Evolutionary conservation across 2,888 invertebrate genomes (phyloP).

Genomic region (Punctoribates punctum): DNA sequence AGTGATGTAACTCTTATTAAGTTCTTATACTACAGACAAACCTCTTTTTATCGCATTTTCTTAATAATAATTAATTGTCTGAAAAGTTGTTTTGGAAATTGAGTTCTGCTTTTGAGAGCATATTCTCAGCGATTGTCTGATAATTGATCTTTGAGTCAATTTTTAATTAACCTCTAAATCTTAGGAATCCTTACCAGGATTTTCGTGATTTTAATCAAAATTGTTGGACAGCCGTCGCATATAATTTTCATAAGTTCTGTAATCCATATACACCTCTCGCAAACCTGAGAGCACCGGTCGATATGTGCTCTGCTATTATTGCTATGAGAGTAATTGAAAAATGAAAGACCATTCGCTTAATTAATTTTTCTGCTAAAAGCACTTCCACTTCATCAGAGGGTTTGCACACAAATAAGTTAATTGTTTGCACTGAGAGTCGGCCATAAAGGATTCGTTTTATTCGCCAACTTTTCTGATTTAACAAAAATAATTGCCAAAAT

Average conservation of each 20-base stretch:
- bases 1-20: conserved; percentile 21
- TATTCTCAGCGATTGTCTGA: not conserved
- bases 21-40: not conserved
- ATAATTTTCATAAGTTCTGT: not conserved
- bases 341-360: not conserved
- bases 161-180: too few relatives aligned
- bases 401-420: not conserved
- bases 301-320: not conserved
- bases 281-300: not conserved
- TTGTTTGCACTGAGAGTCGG: not conserved
- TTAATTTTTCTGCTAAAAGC: not conserved
- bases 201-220: not conserved
- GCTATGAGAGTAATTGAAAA: not conserved
- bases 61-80: not conserved
- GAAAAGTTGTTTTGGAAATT: not conserved
- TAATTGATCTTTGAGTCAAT: too few relatives aligned
- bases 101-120: too few relatives aligned
- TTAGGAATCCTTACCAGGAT: not conserved
- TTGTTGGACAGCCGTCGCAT: conserved; percentile 30
- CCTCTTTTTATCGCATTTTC: not conserved
- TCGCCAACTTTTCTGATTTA: too few relatives aligned
- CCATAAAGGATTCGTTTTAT: too few relatives aligned
- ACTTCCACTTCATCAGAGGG: conserved; percentile 11
- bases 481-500: too few relatives aligned
- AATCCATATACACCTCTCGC: not conserved